A percentile compares a stretch with the other conserved stretches of the same genome.
Conservation (phyloP, 2,797 vertebrate genomes). For the Tadarida brasiliensis region DNA sequence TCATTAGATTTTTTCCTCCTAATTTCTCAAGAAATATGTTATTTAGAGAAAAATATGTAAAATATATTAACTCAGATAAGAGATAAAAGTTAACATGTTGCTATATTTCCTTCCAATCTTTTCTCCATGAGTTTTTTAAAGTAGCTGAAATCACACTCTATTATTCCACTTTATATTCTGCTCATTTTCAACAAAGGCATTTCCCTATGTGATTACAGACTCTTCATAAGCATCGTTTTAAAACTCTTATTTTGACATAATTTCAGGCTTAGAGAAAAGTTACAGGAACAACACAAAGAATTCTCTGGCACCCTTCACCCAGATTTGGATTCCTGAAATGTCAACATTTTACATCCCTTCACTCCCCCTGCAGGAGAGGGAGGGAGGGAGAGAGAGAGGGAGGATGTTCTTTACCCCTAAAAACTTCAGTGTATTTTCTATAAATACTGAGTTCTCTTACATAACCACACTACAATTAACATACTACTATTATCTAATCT, state of each 20-base stretch:
- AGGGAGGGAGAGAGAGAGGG: fast-evolving
- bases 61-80: neutral
- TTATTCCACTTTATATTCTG: neutral
- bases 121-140: constrained; percentile 28
- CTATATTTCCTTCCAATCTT: constrained; percentile 8
- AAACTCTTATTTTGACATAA: constrained; percentile 11
- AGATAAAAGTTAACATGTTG: neutral
- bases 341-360: neutral
- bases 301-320: neutral
- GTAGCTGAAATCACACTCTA: neutral
- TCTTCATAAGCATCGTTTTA: constrained; percentile 11
- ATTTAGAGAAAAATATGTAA: neutral
- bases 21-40: neutral
- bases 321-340: constrained; percentile 21
- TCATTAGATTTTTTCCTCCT: neutral
- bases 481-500: neutral
- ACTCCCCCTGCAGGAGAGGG: neutral
- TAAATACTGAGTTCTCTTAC: neutral
- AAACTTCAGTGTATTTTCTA: neutral
- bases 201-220: neutral
- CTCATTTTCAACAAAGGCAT: neutral
- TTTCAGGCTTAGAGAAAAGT: neutral
- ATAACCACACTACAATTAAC: neutral
- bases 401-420: neutral
- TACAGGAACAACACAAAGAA: neutral